These are phyloP conservation scores for Poicephalus gulielmi DNA, from an alignment of 2,113 vertebrate genomes.

Conservation along the genomic window DNA sequence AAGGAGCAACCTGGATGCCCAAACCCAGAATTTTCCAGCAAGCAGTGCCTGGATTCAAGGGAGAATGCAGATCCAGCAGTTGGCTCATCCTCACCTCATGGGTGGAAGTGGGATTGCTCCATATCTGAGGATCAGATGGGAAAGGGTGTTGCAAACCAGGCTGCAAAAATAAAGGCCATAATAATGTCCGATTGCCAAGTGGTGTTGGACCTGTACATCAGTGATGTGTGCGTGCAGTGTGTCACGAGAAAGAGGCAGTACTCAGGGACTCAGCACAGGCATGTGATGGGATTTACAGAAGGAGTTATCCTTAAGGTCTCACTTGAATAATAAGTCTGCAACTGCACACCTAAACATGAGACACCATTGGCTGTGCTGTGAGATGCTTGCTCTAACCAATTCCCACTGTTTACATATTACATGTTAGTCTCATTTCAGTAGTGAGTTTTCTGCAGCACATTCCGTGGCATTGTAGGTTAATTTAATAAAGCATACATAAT, in stretches of 20 bases:
- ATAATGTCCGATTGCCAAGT: background rate
- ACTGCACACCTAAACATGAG: accelerated
- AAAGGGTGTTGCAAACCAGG: background rate
- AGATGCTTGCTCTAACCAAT: background rate
- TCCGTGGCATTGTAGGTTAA: background rate
- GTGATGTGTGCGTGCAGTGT: background rate
- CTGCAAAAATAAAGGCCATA: background rate
- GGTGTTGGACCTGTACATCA: background rate
- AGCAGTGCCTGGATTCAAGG: background rate
- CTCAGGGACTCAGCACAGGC: background rate
- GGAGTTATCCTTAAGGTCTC: background rate
- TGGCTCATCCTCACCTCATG: background rate
- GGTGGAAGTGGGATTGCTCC: background rate
- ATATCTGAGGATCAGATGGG: background rate
- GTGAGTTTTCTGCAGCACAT: background rate
- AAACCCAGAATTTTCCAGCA: background rate
- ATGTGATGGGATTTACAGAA: background rate
- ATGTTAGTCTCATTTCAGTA: background rate
- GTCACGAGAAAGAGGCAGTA: background rate
- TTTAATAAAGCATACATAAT: background rate
- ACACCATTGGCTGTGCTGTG: background rate
- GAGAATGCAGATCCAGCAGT: background rate
- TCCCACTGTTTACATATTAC: background rate
- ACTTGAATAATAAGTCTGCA: background rate
- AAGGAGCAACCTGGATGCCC: background rate